phyloP scores from a whole-genome alignment of 2,888 invertebrate genomes.

The Ptycholaimellus sp. region DNA sequence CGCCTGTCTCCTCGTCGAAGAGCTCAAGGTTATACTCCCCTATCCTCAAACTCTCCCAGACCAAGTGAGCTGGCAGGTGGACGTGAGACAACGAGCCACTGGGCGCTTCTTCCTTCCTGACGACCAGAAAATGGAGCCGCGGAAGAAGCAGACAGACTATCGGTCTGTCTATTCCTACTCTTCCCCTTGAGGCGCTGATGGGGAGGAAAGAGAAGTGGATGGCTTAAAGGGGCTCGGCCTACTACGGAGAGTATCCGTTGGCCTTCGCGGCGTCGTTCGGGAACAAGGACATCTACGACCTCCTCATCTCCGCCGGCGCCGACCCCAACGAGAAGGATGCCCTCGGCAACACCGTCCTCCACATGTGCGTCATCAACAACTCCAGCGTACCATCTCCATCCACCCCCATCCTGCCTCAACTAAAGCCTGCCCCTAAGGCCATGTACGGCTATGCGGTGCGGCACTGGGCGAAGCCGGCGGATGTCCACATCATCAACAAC shows the following conservation, averaged over 20 bases:
- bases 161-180: constrained; percentile 24
- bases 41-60: neutral
- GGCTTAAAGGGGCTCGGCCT: constrained; percentile 48
- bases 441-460: constrained; percentile 94
- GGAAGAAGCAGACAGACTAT: constrained; percentile 62
- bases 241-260: constrained; percentile 83
- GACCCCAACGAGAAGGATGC: constrained; percentile 83
- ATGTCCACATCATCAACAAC: constrained; percentile 63
- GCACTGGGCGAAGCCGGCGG: constrained; percentile 73
- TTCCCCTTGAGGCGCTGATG: neutral
- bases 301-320: constrained; percentile 65
- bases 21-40: constrained; percentile 22
- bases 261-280: constrained; percentile 94
- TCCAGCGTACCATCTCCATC: constrained; percentile 45
- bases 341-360: constrained; percentile 92
- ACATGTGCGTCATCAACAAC: constrained; percentile 94
- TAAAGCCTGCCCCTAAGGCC: constrained; percentile 38
- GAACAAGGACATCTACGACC: constrained; percentile 85
- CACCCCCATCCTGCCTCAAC: constrained; percentile 6
- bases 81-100: constrained; percentile 69
- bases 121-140: constrained; percentile 55
- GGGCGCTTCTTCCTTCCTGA: constrained; percentile 82
- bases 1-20: constrained; percentile 69
- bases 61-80: constrained; percentile 34
- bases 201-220: neutral